Evolutionary conservation across 2,888 invertebrate genomes (phyloP).

Genomic region (Cancer borealis): DNA sequence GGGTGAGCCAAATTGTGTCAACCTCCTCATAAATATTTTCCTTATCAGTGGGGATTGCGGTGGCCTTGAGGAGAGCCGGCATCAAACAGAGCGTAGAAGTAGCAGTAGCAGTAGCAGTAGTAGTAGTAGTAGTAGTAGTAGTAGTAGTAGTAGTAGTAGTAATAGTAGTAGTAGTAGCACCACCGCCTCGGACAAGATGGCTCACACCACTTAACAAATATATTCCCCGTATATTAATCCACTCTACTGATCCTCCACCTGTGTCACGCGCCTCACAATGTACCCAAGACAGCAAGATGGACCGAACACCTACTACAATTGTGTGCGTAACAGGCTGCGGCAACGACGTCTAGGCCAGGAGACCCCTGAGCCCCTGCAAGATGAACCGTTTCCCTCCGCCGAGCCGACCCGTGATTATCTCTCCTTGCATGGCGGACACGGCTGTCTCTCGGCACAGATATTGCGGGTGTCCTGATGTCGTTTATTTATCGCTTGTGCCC

Average conservation of each 20-base stretch:
- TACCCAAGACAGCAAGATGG: neutral
- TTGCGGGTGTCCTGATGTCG: neutral
- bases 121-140: constrained; percentile 46
- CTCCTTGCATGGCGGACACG: neutral
- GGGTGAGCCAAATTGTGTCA: constrained; percentile 1
- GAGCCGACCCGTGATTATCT: constrained; percentile 3
- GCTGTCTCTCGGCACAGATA: neutral
- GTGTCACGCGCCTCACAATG: neutral
- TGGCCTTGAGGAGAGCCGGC: neutral
- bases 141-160: constrained; percentile 44
- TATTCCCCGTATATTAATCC: neutral
- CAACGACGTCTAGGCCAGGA: neutral
- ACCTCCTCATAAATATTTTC: neutral
- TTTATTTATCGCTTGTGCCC: neutral
- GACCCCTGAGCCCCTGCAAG: neutral
- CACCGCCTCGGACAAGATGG: neutral
- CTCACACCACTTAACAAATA: neutral
- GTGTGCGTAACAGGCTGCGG: neutral
- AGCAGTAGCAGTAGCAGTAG: constrained; percentile 30
- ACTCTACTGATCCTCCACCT: neutral
- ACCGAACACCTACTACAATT: neutral
- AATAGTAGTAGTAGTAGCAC: constrained; percentile 30
- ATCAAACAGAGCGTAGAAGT: neutral
- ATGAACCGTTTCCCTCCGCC: neutral
- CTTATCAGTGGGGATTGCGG: neutral